A percentile compares a stretch with the other conserved stretches of the same genome.
These are phyloP conservation scores for Lethrus apterus DNA, from an alignment of 1,140 invertebrate species.

Conservation along the genomic window DNA sequence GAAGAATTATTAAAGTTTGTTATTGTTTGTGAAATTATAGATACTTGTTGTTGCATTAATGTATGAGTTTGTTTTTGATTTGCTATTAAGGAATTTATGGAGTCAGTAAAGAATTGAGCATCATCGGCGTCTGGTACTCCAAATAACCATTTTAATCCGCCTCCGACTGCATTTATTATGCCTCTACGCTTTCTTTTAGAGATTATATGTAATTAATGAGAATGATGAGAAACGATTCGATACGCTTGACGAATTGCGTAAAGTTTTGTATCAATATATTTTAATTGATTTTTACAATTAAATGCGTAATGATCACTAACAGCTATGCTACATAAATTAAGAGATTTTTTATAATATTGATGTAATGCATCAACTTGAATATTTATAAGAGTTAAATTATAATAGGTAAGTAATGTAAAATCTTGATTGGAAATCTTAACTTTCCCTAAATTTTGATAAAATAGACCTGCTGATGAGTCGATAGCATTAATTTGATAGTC, in stretches of 20 bases:
- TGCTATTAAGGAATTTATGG: conserved; percentile 18
- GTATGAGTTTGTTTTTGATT: conserved; percentile 22
- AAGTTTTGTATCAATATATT: conserved; percentile 14
- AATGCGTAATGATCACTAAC: neutral
- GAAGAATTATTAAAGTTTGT: too few relatives aligned
- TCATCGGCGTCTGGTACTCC: conserved; percentile 27
- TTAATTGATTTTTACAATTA: conserved; percentile 15
- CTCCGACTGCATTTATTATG: conserved; percentile 24
- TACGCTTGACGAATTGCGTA: conserved; percentile 9
- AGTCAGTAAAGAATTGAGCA: conserved; percentile 22
- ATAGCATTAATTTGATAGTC: conserved; percentile 1
- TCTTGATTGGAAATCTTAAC: conserved; percentile 17
- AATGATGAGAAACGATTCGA: conserved; percentile 2
- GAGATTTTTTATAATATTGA: conserved; percentile 1
- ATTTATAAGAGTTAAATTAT: too few relatives aligned
- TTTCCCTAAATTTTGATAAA: conserved; percentile 18
- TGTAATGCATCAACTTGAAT: too few relatives aligned
- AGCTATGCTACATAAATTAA: neutral
- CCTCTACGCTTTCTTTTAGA: conserved; percentile 20
- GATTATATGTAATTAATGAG: conserved; percentile 1
- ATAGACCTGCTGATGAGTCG: conserved; percentile 10
- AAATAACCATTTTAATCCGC: conserved; percentile 28
- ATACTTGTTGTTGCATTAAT: conserved; percentile 23
- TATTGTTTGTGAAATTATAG: conserved; percentile 19
- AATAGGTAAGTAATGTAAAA: conserved; percentile 16